Evolutionary conservation across 1,140 invertebrate species (phyloP).

Genomic region (Macrocentrus cingulum): DNA sequence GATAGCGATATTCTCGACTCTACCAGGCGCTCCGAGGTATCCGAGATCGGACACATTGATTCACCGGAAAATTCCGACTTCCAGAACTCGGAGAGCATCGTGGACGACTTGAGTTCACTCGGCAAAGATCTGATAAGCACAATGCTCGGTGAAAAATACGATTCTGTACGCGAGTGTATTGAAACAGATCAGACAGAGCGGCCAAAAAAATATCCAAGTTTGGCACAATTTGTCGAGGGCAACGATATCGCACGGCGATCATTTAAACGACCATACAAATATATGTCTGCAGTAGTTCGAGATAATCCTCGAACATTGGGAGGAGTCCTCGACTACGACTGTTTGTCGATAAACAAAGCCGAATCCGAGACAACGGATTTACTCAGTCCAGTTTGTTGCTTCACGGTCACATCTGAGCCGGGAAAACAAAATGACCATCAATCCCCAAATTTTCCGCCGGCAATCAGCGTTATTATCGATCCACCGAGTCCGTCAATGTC

Average conservation of each 20-base stretch:
- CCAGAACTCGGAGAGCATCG: conserved; percentile 72
- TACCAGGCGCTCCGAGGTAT: conserved; percentile 46
- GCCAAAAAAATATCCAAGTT: conserved; percentile 69
- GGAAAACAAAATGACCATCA: conserved; percentile 37
- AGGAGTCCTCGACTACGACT: neutral
- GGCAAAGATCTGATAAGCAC: conserved; percentile 67
- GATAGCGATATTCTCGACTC: conserved; percentile 54
- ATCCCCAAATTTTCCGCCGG: conserved; percentile 44
- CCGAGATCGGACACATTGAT: conserved; percentile 73
- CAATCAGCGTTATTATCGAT: conserved; percentile 53
- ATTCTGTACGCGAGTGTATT: conserved; percentile 53
- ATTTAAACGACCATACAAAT: conserved; percentile 60
- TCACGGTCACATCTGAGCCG: conserved; percentile 40
- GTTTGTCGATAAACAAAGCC: conserved; percentile 5
- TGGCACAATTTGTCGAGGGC: conserved; percentile 77
- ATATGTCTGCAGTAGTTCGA: conserved; percentile 26
- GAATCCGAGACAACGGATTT: conserved; percentile 37
- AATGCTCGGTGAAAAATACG: conserved; percentile 60
- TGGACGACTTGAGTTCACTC: conserved; percentile 75
- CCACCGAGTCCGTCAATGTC: conserved; percentile 55
- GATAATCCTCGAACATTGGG: conserved; percentile 4
- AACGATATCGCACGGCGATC: conserved; percentile 77
- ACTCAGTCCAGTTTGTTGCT: conserved; percentile 46
- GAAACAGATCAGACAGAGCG: conserved; percentile 47
- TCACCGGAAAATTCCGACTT: conserved; percentile 78